Conservation (phyloP, 2,888 invertebrate species). For the Bembecia ichneumoniformis region DNA sequence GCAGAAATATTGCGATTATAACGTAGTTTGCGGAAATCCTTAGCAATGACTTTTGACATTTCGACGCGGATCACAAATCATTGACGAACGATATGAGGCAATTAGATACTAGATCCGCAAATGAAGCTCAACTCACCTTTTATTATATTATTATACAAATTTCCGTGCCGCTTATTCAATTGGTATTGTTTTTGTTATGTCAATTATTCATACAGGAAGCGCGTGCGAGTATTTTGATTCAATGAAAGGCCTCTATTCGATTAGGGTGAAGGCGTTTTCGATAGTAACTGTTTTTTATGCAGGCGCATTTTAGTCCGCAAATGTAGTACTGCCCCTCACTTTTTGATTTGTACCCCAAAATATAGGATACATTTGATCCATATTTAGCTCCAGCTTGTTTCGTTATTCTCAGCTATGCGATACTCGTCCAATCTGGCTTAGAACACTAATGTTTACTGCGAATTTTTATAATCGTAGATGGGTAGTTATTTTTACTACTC, state of each 20-base stretch:
- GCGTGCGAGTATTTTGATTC: conserved; percentile 57
- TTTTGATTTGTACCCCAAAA: no score
- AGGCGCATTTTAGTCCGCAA: no score
- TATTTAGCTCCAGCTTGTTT: no score
- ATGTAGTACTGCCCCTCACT: no score
- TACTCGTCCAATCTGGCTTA: no score
- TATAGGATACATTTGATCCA: no score
- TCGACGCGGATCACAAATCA: conserved; percentile 34
- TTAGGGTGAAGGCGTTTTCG: conserved; percentile 31
- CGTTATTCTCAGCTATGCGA: no score
- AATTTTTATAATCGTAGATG: no score
- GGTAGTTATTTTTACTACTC: no score
- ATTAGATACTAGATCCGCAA: not conserved
- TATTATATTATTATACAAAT: conserved; percentile 10
- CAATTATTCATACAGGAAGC: conserved; percentile 50
- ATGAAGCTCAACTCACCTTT: not conserved
- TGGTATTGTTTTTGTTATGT: conserved; percentile 20
- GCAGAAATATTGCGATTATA: not conserved
- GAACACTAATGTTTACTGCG: no score
- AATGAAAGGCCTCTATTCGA: conserved; percentile 32
- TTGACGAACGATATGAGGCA: conserved; percentile 16
- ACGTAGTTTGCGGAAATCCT: conserved; percentile 28
- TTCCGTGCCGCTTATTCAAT: conserved; percentile 7
- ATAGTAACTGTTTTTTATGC: conserved; percentile 4
- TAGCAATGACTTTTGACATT: conserved; percentile 47